Base-by-base conservation (phyloP, 1,140 invertebrate genomes). In the Drosophila pandora region DNA sequence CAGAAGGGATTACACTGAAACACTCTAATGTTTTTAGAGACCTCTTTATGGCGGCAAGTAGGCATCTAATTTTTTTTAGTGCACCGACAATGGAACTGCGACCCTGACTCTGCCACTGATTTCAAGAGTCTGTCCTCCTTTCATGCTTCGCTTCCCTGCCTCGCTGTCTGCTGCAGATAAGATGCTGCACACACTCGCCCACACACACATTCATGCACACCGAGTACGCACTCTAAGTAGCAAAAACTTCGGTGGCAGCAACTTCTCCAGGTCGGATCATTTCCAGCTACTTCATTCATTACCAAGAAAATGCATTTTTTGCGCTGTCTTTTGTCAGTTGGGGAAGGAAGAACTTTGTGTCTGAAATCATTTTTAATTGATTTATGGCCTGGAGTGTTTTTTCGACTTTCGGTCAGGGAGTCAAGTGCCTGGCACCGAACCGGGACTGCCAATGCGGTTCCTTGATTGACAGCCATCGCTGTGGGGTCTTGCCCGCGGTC, bases 321-420 rank as follows among this genome's bases (percentile, higher is more conserved):
- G 77, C 81, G 74, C 77, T 84, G 82, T 62, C 63, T 87, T 76
- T 69, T 76, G 67, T 85, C 81, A 69, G 80, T 63, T 47, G 23
- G 3, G n/a, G 22, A 49, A 13, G 3, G 17, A 34, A 34, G 21
- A 10, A 17, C 41, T 43, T 43, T 43, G n/a, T 43, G n/a, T 43
- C 41, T 21, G 30, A 82, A 85, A 87, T 85, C 82, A 87, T 87
- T 87, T 85, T 85, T 85, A 85, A 85, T 87, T 85, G 81, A 85
- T 85, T 85, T 85, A 85, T 87, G 82, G 75, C 82, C 69, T 75
- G 75, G 81, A 85, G 81, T 85, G 81, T 85, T 85, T 85, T 82
- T 81, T 79, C 55, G 60, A 59, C 63, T 77, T 60, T 56, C 68
- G 70, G 69, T 64, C 71, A 43, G 43, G 77, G 63, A 78, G 74